These are phyloP conservation scores for Calameuta pallipes DNA, from an alignment of 2,888 invertebrate genomes.

Conservation along the genomic window DNA sequence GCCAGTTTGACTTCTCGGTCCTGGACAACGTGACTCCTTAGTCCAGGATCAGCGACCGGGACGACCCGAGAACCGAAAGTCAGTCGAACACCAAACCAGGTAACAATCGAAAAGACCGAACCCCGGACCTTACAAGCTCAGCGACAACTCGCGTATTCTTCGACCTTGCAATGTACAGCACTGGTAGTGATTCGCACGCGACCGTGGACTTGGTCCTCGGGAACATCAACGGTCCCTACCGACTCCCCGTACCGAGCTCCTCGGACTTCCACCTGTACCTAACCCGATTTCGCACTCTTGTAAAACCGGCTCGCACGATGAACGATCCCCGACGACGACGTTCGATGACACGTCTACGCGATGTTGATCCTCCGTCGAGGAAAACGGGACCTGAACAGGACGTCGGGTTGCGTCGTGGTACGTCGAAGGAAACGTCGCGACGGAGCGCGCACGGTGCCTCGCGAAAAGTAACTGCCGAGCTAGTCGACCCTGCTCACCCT, in stretches of 20 bases:
- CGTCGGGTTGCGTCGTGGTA: background rate
- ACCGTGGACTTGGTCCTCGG: background rate
- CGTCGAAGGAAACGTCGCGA: background rate
- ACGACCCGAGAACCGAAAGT: background rate
- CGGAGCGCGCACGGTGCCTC: conserved; percentile 54
- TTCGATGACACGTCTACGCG: background rate
- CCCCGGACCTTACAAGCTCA: background rate
- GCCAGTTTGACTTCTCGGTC: background rate
- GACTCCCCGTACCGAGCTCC: background rate
- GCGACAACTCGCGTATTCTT: background rate
- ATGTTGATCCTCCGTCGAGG: background rate
- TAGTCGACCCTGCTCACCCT: conserved; percentile 48
- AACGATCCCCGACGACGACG: background rate
- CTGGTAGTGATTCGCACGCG: background rate
- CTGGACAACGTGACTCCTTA: background rate
- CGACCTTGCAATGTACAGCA: background rate
- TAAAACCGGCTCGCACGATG: background rate
- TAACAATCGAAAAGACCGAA: background rate
- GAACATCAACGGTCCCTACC: background rate
- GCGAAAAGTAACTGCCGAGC: conserved; percentile 60
- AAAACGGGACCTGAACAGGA: background rate
- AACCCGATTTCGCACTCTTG: background rate
- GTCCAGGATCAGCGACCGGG: background rate
- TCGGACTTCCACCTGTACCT: background rate
- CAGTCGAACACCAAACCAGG: background rate